phyloP scores from a whole-genome alignment of 2,797 vertebrate species.

The Falco novaeseelandiae region DNA sequence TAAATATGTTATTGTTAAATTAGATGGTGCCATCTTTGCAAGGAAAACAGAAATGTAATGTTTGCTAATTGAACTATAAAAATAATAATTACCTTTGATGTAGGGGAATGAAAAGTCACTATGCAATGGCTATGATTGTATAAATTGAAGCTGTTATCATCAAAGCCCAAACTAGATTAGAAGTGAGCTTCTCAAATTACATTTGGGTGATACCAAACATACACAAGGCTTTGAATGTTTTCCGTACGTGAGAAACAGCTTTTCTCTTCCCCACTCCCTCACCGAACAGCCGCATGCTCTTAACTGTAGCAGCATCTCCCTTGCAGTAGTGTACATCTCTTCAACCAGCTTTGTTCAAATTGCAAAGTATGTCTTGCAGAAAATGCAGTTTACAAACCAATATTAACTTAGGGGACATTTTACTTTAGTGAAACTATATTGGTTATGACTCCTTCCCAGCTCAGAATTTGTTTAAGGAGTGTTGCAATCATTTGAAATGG shows the following conservation, averaged over 20 bases:
- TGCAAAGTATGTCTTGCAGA: not conserved
- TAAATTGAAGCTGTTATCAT: conserved; percentile 72
- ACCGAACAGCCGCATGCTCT: not conserved
- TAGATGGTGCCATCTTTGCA: conserved; percentile 53
- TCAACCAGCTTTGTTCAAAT: not conserved
- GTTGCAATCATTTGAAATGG: not conserved
- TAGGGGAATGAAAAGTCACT: conserved; percentile 69
- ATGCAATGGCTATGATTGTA: conserved; percentile 63
- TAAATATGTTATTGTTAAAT: conserved; percentile 68
- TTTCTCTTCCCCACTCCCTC: not conserved
- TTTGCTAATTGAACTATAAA: conserved; percentile 80
- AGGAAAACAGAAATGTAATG: conserved; percentile 72
- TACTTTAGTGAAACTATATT: not conserved
- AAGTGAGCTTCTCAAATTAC: conserved; percentile 56
- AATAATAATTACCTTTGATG: conserved; percentile 79
- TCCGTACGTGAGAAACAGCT: not conserved
- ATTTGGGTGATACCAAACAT: not conserved
- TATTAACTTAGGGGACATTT: not conserved
- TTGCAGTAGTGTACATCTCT: not conserved
- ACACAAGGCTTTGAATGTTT: not conserved
- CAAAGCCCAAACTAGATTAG: conserved; percentile 63
- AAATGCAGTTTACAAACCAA: not conserved
- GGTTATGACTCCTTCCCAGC: not conserved
- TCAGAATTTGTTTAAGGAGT: not conserved
- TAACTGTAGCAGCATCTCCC: not conserved